Conservation (phyloP, 2,797 vertebrate species). For the Cynopterus sphinx region DNA sequence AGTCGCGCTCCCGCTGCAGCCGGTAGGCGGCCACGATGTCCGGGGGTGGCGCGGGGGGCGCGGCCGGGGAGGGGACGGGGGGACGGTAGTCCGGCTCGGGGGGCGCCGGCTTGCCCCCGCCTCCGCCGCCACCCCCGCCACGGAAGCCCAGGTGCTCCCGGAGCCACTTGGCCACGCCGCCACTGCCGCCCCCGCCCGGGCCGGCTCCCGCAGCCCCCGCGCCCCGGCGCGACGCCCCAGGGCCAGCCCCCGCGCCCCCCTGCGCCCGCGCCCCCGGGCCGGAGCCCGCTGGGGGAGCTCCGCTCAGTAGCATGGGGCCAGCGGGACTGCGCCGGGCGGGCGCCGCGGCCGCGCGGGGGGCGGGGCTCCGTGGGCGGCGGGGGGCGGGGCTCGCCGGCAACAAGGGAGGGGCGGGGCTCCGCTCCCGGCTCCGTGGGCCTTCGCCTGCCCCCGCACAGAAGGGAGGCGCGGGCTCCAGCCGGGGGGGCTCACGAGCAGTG, state of each 20-base stretch:
- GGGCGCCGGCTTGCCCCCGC: constrained; percentile 95
- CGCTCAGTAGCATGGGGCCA: constrained; percentile 80
- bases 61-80: constrained; percentile 78
- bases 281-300: constrained; percentile 79
- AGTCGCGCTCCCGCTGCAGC: constrained; percentile 95
- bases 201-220: constrained; percentile 56
- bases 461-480: fast-evolving
- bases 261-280: constrained; percentile 65
- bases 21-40: constrained; percentile 96
- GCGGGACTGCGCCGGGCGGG: constrained; percentile 67
- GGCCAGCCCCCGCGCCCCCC: constrained; percentile 52
- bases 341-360: background rate
- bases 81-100: constrained; percentile 95
- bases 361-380: constrained; percentile 51
- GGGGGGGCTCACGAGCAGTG: background rate
- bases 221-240: constrained; percentile 70
- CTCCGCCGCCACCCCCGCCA: constrained; percentile 92
- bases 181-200: constrained; percentile 86
- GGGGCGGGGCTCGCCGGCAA: constrained; percentile 59
- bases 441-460: background rate
- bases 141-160: constrained; percentile 98
- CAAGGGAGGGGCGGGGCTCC: constrained; percentile 75
- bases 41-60: constrained; percentile 88
- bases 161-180: constrained; percentile 97
- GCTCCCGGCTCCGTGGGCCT: constrained; percentile 20